phyloP scores from a whole-genome alignment of 2,888 invertebrate species.

The Flexamia atlantica region DNA sequence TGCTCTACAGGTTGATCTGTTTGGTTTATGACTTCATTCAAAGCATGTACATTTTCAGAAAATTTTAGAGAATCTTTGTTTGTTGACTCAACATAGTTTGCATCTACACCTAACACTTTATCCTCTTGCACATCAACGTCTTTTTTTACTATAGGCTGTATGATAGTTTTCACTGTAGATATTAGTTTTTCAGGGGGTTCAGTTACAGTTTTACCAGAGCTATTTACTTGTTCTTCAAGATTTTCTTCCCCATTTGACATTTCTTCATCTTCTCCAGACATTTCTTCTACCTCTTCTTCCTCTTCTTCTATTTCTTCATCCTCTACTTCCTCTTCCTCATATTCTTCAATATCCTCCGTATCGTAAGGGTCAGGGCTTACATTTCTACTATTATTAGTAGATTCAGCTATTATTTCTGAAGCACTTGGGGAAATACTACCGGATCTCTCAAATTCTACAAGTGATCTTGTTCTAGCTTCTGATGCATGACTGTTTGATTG shows the following conservation, averaged over 20 bases:
- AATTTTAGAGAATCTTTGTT: too few species aligned
- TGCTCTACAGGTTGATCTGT: not conserved
- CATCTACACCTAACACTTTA: too few species aligned
- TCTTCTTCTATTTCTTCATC: slow-evolving; percentile 46
- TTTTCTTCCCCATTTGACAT: slow-evolving; percentile 62
- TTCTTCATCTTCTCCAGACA: slow-evolving; percentile 65
- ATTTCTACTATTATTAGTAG: slow-evolving; percentile 11
- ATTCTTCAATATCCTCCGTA: slow-evolving; percentile 37
- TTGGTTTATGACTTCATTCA: not conserved
- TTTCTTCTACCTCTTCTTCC: slow-evolving; percentile 64
- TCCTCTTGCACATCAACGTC: not conserved
- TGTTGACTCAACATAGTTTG: too few species aligned
- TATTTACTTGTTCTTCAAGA: slow-evolving; percentile 1
- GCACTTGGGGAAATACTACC: slow-evolving; percentile 43
- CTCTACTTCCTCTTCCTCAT: slow-evolving; percentile 66
- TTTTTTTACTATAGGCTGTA: not conserved
- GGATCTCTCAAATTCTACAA: slow-evolving; percentile 3
- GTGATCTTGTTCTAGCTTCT: not conserved
- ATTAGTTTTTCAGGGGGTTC: not conserved
- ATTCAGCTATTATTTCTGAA: slow-evolving; percentile 45
- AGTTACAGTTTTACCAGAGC: not conserved
- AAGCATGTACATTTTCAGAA: not conserved
- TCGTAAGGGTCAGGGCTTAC: slow-evolving; percentile 36
- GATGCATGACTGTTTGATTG: not conserved
- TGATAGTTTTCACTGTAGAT: not conserved